phyloP scores from a whole-genome alignment of 2,797 vertebrate species.

The Molossus alvarezi region DNA sequence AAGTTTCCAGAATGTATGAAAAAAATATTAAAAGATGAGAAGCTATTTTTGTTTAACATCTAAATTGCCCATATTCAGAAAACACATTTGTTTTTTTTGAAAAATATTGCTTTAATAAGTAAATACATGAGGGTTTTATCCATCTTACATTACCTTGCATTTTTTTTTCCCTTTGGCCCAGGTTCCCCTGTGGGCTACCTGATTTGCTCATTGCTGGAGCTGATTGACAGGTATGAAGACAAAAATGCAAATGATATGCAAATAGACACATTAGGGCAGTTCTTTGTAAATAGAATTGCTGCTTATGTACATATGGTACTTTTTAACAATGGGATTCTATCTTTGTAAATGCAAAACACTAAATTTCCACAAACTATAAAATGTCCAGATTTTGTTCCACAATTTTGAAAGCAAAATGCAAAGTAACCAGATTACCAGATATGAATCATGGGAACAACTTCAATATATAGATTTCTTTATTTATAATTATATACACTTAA shows the following conservation, averaged over 20 bases:
- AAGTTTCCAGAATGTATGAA: background rate
- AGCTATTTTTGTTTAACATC: background rate
- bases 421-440: constrained; percentile 9
- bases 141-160: constrained; percentile 75
- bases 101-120: constrained; percentile 64
- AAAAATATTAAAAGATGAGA: constrained; percentile 54
- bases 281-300: constrained; percentile 84
- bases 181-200: constrained; percentile 82
- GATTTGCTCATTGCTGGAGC: constrained; percentile 82
- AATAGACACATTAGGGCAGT: constrained; percentile 82
- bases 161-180: constrained; percentile 74
- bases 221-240: constrained; percentile 86
- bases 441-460: background rate
- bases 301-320: constrained; percentile 78
- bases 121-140: constrained; percentile 56
- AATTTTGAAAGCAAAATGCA: constrained; percentile 25
- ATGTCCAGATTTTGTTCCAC: constrained; percentile 30
- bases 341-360: constrained; percentile 56
- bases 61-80: constrained; percentile 20
- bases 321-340: constrained; percentile 71
- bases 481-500: background rate
- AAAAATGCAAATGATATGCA: constrained; percentile 87
- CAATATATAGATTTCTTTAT: constrained; percentile 46
- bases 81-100: background rate
- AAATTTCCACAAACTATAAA: constrained; percentile 65